Percentiles rank a stretch among this genome's conserved stretches.
phyloP scores from a whole-genome alignment of 2,888 invertebrate genomes.

The Ennomos quercinarius region DNA sequence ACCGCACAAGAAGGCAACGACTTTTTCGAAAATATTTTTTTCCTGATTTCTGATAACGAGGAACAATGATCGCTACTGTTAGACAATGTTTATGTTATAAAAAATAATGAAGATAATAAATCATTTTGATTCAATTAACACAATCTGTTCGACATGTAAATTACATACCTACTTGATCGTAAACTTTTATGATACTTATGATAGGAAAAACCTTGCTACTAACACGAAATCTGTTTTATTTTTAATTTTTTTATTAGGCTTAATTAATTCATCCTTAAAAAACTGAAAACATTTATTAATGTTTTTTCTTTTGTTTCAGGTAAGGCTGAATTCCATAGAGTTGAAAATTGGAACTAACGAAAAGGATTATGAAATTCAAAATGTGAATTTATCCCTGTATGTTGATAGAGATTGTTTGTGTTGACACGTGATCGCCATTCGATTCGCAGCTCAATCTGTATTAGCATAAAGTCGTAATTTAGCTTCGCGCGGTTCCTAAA shows the following conservation, averaged over 20 bases:
- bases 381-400: slow-evolving; percentile 55
- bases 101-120: slow-evolving; percentile 25
- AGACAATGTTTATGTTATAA: slow-evolving; percentile 33
- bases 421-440: slow-evolving; percentile 65
- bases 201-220: slow-evolving; percentile 2
- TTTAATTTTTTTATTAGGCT: neutral
- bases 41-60: slow-evolving; percentile 61
- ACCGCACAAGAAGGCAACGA: slow-evolving; percentile 72
- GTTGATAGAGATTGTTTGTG: slow-evolving; percentile 65
- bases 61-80: slow-evolving; percentile 51
- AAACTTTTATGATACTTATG: slow-evolving; percentile 22
- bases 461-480: slow-evolving; percentile 75
- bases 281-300: neutral
- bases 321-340: slow-evolving; percentile 59
- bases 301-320: slow-evolving; percentile 73
- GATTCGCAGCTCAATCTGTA: slow-evolving; percentile 71
- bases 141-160: slow-evolving; percentile 21
- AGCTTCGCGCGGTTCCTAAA: slow-evolving; percentile 58
- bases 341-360: slow-evolving; percentile 46
- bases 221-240: slow-evolving; percentile 1
- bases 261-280: neutral
- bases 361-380: slow-evolving; percentile 67
- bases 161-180: slow-evolving; percentile 9
- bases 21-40: slow-evolving; percentile 73
- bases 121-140: slow-evolving; percentile 27